Conservation (phyloP, 2,113 vertebrate genomes). For the Calyptommatus sinebrachiatus region DNA sequence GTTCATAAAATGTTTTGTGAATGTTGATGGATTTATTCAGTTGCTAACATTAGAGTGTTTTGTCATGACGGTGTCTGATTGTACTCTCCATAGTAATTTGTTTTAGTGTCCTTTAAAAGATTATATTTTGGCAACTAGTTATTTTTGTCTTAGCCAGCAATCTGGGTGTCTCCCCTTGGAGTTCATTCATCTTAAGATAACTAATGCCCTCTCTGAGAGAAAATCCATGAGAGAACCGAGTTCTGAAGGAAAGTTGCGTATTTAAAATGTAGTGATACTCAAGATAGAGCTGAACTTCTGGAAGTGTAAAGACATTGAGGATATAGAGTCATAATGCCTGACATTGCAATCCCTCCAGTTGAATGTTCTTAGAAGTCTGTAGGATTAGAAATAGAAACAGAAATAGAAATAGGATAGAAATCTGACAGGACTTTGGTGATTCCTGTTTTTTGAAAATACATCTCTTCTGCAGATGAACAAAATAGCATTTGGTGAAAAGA, state of each 20-base stretch:
- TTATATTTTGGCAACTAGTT: not conserved
- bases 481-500: too few species aligned
- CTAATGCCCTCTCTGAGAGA: not conserved
- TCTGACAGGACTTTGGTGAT: not conserved
- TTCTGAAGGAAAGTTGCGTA: not conserved
- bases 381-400: too few species aligned
- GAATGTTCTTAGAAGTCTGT: not conserved
- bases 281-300: not conserved
- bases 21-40: not conserved
- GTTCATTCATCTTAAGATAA: not conserved
- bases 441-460: too few species aligned
- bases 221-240: not conserved
- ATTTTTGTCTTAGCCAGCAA: conserved; percentile 2
- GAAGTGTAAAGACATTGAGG: not conserved
- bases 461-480: too few species aligned
- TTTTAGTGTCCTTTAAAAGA: not conserved
- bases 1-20: not conserved
- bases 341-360: not conserved
- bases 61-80: conserved; percentile 19
- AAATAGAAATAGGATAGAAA: not conserved
- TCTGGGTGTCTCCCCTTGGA: not conserved
- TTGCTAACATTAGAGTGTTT: not conserved
- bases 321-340: not conserved
- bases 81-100: conserved; percentile 31
- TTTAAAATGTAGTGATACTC: not conserved